Base-by-base conservation (phyloP, 1,140 invertebrate species). In the Holotrichia oblita region DNA sequence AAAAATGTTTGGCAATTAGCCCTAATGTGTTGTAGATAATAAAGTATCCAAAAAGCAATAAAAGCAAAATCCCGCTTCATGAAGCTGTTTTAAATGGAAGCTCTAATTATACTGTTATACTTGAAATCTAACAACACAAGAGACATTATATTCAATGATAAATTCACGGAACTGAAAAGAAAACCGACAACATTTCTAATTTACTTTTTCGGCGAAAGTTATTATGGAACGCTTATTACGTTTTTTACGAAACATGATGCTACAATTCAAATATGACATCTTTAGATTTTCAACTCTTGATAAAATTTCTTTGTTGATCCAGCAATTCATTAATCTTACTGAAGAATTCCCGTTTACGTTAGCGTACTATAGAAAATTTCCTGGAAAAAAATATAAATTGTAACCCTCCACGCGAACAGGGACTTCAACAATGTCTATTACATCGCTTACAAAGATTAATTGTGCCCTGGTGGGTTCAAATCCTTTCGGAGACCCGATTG, bases 381-480 rank as follows among this genome's bases (percentile, higher is more conserved):
- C 9, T 10, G 12, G 61, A 20, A 14, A 24, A 69, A 69, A 69
- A 69, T 69, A 69, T 69, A 69, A 69, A 69, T 69, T 69, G 61
- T 20, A 34, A 34, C 61, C 59, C 8, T 34, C 61, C 17, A 69
- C 61, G 22, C 61, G 27, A 27, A 69, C 17, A 69, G 61, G 61
- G 61, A 69, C 61, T 69, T 69, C 61, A 27, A 22, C 61, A 69
- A 69, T 69, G 61, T 69, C 20, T 69, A 69, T 69, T 69, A 69
- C 61, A 69, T 69, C 61, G 27, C 61, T 34, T 69, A 69, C 61
- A 69, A 69, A 69, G 61, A 69, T 69, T 69, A 69, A 69, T 69
- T 69, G 61, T 14, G 20, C 12, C 61, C 22, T 27, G 12, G 61
- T 69, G 61, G 61, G 8, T 69, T 69, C 20, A 69, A 69, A 69